Conservation (phyloP, 2,888 invertebrate genomes). For the Trichacis sp. region DNA sequence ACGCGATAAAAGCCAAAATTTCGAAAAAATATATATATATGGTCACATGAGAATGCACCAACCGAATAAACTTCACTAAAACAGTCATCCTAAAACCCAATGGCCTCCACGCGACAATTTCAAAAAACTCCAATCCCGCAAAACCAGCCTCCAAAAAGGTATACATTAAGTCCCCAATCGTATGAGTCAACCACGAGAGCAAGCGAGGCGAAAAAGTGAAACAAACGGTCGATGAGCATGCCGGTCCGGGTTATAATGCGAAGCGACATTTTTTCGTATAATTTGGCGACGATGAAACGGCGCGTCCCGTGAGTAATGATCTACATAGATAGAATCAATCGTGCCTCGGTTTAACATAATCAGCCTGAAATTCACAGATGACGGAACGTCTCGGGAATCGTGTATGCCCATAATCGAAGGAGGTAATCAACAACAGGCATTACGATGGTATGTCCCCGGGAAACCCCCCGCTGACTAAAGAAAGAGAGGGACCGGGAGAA, state of each 20-base stretch:
- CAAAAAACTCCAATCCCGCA: no score
- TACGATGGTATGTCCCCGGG: slow-evolving; percentile 60
- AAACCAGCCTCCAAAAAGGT: no score
- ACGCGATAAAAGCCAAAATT: no score
- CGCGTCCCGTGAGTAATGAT: background rate
- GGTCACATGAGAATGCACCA: no score
- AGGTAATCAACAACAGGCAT: slow-evolving; percentile 51
- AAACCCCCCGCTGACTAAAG: slow-evolving; percentile 58
- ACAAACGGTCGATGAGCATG: slow-evolving; percentile 3
- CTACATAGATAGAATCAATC: slow-evolving; percentile 5
- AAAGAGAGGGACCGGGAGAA: no score
- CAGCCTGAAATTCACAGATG: slow-evolving; percentile 4
- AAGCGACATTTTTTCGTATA: slow-evolving; percentile 5
- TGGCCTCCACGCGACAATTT: no score
- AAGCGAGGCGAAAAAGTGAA: background rate
- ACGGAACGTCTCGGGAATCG: slow-evolving; percentile 8
- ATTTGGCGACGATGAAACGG: slow-evolving; percentile 1
- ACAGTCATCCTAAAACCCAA: no score
- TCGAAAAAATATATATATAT: no score
- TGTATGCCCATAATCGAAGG: slow-evolving; percentile 43
- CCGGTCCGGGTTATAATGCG: background rate
- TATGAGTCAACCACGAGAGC: no score
- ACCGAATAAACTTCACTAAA: no score
- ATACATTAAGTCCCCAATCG: no score
- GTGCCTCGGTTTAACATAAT: slow-evolving; percentile 3